These are phyloP conservation scores for Anoplopoma fimbria DNA, from an alignment of 2,113 vertebrate species.

Conservation along the genomic window DNA sequence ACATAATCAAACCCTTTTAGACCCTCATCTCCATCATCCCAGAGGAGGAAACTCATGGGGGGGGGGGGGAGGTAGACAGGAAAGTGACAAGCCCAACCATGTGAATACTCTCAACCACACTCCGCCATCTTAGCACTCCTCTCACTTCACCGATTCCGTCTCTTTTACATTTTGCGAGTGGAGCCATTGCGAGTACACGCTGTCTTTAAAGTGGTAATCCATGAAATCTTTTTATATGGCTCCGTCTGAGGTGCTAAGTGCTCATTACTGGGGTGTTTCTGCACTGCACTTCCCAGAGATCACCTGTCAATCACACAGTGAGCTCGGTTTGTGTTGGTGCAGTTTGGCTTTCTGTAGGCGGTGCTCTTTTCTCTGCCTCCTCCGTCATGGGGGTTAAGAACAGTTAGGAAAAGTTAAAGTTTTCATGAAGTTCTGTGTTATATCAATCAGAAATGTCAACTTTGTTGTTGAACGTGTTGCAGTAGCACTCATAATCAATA, in stretches of 20 bases:
- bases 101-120: slow-evolving; percentile 44
- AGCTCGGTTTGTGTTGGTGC: slow-evolving; percentile 31
- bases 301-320: slow-evolving; percentile 50
- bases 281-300: slow-evolving; percentile 36
- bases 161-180: slow-evolving; percentile 38
- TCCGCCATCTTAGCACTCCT: slow-evolving; percentile 32
- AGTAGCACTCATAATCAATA: slow-evolving; percentile 16
- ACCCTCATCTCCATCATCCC: slow-evolving; percentile 43
- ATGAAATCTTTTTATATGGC: not conserved
- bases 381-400: too few species aligned
- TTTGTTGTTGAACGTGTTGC: slow-evolving; percentile 9
- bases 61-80: slow-evolving; percentile 33
- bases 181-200: not conserved
- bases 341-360: slow-evolving; percentile 41
- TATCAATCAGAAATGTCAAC: slow-evolving; percentile 6
- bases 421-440: not conserved
- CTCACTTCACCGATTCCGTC: slow-evolving; percentile 43
- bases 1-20: slow-evolving; percentile 17
- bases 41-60: not conserved
- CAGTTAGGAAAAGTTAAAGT: slow-evolving; percentile 4
- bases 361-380: slow-evolving; percentile 25
- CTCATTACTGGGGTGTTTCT: slow-evolving; percentile 53
- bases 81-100: slow-evolving; percentile 58
- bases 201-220: slow-evolving; percentile 52
- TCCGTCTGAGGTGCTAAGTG: slow-evolving; percentile 36